Conservation (phyloP, 2,113 vertebrate genomes). For the Ancistrus triradiatus region DNA sequence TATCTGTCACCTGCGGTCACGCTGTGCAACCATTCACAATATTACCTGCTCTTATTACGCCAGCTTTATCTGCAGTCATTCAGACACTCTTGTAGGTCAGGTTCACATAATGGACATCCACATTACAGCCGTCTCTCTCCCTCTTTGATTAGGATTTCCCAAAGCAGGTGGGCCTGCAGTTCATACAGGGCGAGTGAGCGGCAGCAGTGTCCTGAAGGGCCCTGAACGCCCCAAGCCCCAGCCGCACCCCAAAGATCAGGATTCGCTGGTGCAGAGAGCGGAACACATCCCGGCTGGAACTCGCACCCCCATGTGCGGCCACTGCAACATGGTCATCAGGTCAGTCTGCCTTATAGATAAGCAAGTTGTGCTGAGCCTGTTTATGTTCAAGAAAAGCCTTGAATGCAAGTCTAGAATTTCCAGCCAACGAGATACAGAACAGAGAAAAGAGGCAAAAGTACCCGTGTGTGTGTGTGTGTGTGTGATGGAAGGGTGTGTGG, state of each 20-base stretch:
- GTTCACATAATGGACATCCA: conserved; percentile 37
- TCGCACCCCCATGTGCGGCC: conserved; percentile 89
- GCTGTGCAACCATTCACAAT: conserved; percentile 40
- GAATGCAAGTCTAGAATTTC: no score
- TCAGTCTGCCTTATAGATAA: conserved; percentile 44
- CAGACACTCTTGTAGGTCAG: conserved; percentile 31
- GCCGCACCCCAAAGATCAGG: conserved; percentile 74
- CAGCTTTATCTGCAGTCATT: conserved; percentile 20
- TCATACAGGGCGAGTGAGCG: conserved; percentile 65
- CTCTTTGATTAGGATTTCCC: conserved; percentile 56
- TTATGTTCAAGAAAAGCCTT: no score
- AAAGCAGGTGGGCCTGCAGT: conserved; percentile 51
- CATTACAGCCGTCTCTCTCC: conserved; percentile 39
- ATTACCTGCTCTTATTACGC: conserved; percentile 39
- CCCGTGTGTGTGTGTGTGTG: no score
- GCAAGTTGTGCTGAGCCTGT: no score
- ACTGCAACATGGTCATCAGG: conserved; percentile 91
- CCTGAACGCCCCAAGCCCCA: conserved; percentile 56
- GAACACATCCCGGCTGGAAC: conserved; percentile 92
- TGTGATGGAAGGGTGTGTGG: no score
- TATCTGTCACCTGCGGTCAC: conserved; percentile 36
- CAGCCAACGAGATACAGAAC: no score
- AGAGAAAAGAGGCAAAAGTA: no score
- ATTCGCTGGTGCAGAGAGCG: conserved; percentile 85
- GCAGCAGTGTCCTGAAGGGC: conserved; percentile 54